A percentile compares a stretch with the other conserved stretches of the same genome.
Conservation (phyloP, 2,888 invertebrate species). For the Hololepta plana region DNA sequence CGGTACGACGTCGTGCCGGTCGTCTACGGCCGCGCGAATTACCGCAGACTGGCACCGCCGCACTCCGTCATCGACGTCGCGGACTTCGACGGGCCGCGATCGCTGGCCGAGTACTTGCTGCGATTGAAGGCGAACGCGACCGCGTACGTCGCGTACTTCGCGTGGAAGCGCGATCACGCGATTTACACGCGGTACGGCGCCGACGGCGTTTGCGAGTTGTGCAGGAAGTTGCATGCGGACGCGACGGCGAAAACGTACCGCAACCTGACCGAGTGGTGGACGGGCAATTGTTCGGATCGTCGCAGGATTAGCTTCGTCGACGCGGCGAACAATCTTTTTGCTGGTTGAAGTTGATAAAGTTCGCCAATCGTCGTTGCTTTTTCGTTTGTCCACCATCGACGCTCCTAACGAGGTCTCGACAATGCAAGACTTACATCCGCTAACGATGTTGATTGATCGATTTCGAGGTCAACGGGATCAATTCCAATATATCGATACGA, state of each 20-base stretch:
- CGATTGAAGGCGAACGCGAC: constrained; percentile 30
- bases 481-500: no score
- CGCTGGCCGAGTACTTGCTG: constrained; percentile 32
- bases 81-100: constrained; percentile 30
- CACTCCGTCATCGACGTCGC: constrained; percentile 37
- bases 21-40: constrained; percentile 45
- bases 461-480: no score
- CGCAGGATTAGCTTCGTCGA: no score
- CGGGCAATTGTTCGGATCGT: no score
- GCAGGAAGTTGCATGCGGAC: constrained; percentile 15
- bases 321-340: no score
- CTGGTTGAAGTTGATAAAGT: no score
- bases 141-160: constrained; percentile 36
- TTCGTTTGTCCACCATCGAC: no score
- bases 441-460: no score
- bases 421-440: no score
- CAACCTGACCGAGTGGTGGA: constrained; percentile 14
- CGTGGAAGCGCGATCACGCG: no score
- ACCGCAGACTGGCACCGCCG: constrained; percentile 32
- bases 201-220: constrained; percentile 14
- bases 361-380: no score
- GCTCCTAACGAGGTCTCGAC: no score
- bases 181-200: constrained; percentile 18
- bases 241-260: constrained; percentile 11
- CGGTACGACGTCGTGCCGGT: constrained; percentile 44